A percentile compares a stretch with the other conserved stretches of the same genome.
phyloP scores from a whole-genome alignment of 2,113 vertebrate genomes.

The Prolemur simus region DNA sequence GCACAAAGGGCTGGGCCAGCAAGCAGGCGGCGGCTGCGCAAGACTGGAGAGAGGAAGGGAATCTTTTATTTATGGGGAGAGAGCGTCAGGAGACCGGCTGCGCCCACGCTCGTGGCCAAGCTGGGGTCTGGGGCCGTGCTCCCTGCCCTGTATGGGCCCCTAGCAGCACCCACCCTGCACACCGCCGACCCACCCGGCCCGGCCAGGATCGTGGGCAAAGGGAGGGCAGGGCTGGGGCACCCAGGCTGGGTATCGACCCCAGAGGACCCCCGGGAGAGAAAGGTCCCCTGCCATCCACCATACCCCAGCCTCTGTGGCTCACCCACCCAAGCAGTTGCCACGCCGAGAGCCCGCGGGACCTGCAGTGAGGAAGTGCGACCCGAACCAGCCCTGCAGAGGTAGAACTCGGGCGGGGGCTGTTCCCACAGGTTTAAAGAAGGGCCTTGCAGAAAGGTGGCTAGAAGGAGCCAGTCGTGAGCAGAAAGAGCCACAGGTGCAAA shows the following conservation, averaged over 20 bases:
- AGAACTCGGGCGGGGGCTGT: neutral
- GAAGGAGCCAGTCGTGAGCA: neutral
- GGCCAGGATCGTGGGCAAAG: neutral
- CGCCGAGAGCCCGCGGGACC: neutral
- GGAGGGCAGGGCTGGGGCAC: neutral
- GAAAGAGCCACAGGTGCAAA: neutral
- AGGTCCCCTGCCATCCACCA: rapidly evolving
- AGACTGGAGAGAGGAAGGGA: slow-evolving; percentile 32
- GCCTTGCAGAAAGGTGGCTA: neutral
- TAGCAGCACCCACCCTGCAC: neutral
- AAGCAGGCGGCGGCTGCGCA: neutral
- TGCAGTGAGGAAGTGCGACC: neutral
- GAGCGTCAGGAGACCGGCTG: neutral
- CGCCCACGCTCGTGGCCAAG: neutral
- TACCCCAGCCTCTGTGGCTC: neutral
- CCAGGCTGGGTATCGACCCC: neutral
- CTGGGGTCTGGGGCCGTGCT: neutral
- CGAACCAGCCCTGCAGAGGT: neutral
- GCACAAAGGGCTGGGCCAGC: slow-evolving; percentile 65
- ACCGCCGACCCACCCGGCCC: neutral
- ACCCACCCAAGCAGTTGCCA: neutral
- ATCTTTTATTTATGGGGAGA: slow-evolving; percentile 63
- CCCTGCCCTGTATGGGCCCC: rapidly evolving
- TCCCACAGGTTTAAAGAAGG: neutral
- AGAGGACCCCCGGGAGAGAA: neutral